Evolutionary conservation across 2,888 invertebrate genomes (phyloP).

Genomic region (Drosophila melanosoma): DNA sequence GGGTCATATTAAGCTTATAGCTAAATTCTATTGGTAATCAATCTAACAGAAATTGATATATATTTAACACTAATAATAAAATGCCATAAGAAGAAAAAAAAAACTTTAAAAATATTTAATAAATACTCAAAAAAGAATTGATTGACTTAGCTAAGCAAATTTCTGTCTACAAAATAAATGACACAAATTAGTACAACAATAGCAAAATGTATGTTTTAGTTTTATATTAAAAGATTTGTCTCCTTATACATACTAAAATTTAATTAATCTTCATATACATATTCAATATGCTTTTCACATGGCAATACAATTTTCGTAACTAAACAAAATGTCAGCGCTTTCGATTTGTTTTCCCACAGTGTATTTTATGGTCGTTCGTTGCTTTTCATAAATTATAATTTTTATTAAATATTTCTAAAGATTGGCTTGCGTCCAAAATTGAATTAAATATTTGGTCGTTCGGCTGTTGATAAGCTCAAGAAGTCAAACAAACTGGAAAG

Average conservation of each 20-base stretch:
- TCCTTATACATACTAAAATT: not conserved
- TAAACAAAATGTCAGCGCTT: not conserved
- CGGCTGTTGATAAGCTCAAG: conserved; percentile 50
- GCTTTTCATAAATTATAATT: not conserved
- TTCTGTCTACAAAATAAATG: not conserved
- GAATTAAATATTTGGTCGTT: conserved; percentile 65
- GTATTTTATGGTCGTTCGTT: not conserved
- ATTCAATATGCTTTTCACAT: not conserved
- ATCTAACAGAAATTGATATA: not conserved
- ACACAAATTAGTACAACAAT: not conserved
- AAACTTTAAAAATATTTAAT: not conserved
- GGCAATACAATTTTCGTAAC: not conserved
- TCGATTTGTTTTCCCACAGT: not conserved
- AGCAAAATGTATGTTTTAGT: not conserved
- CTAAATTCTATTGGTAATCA: not conserved
- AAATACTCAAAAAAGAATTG: not conserved
- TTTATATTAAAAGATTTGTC: not conserved
- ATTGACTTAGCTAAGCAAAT: not conserved
- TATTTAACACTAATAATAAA: not conserved
- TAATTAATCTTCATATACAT: not conserved
- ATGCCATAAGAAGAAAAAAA: not conserved
- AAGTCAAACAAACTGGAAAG: conserved; percentile 22
- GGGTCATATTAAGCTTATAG: not conserved
- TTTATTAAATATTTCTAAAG: conserved; percentile 26
- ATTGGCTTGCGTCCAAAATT: conserved; percentile 51